Conservation (phyloP, 1,140 invertebrate species). For the Polypedilum vanderplanki region DNA sequence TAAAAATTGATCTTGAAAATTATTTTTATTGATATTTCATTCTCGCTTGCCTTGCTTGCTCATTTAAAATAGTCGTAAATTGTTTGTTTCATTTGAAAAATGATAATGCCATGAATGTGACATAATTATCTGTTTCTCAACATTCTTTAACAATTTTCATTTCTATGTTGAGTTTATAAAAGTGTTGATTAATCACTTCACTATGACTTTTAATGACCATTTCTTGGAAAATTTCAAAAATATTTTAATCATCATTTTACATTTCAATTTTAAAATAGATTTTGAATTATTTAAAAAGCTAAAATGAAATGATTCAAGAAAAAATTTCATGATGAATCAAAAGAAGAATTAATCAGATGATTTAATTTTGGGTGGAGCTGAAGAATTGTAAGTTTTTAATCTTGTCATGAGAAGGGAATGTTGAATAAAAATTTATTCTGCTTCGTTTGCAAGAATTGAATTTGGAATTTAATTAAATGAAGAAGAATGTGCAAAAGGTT, state of each 20-base stretch:
- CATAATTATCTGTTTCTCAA: conserved; percentile 7
- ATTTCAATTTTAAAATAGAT: conserved; percentile 1
- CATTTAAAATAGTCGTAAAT: background rate
- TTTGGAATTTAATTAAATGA: too few relatives aligned
- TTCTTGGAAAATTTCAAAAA: too few relatives aligned
- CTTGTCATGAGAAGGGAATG: too few relatives aligned
- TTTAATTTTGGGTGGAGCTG: background rate
- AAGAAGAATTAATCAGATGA: background rate
- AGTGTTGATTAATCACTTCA: conserved; percentile 17
- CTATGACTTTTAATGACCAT: background rate
- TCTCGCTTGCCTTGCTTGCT: background rate
- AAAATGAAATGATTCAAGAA: background rate
- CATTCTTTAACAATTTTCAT: background rate
- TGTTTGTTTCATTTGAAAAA: background rate
- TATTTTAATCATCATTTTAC: conserved; percentile 8
- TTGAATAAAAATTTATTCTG: too few relatives aligned
- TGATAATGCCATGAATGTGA: conserved; percentile 5
- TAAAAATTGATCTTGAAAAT: conserved; percentile 16
- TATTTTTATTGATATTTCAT: conserved; percentile 20
- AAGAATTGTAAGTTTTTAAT: too few relatives aligned
- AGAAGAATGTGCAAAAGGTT: too few relatives aligned
- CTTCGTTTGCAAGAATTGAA: too few relatives aligned
- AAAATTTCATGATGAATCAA: background rate
- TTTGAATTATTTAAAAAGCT: too few relatives aligned
- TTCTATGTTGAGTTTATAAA: background rate